A percentile compares a stretch with the other conserved stretches of the same genome.
Evolutionary conservation across 1,140 invertebrate species (phyloP).

Genomic region (Caerostris extrusa): DNA sequence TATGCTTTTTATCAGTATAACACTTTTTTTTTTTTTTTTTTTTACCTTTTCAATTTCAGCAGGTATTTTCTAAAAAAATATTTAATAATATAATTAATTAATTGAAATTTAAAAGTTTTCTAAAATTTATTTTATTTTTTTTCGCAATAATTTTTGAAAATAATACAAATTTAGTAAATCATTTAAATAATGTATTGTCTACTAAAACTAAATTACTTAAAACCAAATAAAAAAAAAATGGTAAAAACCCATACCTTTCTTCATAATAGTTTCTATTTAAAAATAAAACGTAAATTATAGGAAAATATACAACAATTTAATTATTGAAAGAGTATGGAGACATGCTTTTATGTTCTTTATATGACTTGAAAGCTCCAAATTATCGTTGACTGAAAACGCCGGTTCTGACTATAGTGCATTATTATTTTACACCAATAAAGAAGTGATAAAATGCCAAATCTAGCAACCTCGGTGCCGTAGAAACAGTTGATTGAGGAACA

Average conservation of each 20-base stretch:
- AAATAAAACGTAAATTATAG: neutral
- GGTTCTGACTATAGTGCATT: neutral
- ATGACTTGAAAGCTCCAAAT: neutral
- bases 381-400: conserved; percentile 12
- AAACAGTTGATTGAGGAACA: conserved; percentile 74
- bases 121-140: neutral
- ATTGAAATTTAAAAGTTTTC: too few species aligned
- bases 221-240: neutral
- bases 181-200: too few species aligned
- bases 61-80: too few species aligned
- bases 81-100: too few species aligned
- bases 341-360: neutral
- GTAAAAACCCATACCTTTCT: neutral
- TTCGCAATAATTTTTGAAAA: neutral
- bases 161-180: too few species aligned
- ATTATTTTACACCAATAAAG: neutral
- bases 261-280: neutral
- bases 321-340: neutral
- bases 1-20: too few species aligned
- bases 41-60: too few species aligned
- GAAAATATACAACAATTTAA: too few species aligned
- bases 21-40: too few species aligned
- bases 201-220: neutral
- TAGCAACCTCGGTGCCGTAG: conserved; percentile 24
- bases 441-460: conserved; percentile 43